These are phyloP conservation scores for Petaurus breviceps DNA, from an alignment of 2,113 vertebrate genomes.

Conservation along the genomic window DNA sequence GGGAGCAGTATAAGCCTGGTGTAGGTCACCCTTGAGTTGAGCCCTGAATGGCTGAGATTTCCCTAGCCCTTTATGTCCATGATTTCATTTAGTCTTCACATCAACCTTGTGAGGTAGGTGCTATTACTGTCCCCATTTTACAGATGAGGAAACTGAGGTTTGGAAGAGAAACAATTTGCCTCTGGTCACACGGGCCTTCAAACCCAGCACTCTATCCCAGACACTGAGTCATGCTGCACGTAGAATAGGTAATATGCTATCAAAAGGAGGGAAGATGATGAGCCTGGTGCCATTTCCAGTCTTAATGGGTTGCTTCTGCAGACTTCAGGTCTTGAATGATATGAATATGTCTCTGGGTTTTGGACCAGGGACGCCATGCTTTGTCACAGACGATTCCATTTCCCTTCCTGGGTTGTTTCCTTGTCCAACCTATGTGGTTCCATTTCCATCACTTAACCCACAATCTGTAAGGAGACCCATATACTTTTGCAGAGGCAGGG, in stretches of 20 bases:
- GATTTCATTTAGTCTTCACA: not conserved
- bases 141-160: not conserved
- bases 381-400: constrained; percentile 31
- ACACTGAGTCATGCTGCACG: not conserved
- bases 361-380: not conserved
- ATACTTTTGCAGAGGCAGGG: not conserved
- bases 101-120: not conserved
- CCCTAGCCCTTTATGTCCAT: not conserved
- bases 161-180: not conserved
- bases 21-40: not conserved
- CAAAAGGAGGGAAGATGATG: constrained; percentile 21
- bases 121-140: no score
- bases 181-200: not conserved
- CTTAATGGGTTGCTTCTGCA: not conserved
- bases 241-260: not conserved
- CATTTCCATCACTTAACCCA: not conserved
- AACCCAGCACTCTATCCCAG: not conserved
- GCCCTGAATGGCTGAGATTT: not conserved
- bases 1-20: not conserved
- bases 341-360: not conserved
- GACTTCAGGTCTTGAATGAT: constrained; percentile 28
- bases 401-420: not conserved
- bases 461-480: not conserved
- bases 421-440: not conserved
- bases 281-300: not conserved